A percentile compares a stretch with the other conserved stretches of the same genome.
These are phyloP conservation scores for Hybognathus amarus DNA, from an alignment of 2,797 vertebrate species.

Conservation along the genomic window DNA sequence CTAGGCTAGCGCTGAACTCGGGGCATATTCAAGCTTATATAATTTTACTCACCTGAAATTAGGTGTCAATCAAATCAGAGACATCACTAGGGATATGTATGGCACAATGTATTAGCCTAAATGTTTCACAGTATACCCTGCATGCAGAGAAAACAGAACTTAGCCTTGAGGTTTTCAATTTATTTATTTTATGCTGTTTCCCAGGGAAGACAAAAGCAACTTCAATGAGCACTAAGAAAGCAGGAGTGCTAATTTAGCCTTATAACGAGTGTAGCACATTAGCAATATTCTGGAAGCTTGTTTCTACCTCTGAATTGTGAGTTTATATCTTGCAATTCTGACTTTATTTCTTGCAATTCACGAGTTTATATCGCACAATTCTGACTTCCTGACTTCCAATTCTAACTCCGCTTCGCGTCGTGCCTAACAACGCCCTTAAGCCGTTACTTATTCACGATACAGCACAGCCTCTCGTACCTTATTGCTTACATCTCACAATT, in stretches of 20 bases:
- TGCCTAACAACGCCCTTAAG: no score
- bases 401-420: no score
- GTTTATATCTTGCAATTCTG: neutral
- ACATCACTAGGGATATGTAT: neutral
- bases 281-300: neutral
- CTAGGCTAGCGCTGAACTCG: conserved; percentile 58
- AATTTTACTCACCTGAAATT: conserved; percentile 40
- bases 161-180: conserved; percentile 45
- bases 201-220: conserved; percentile 48
- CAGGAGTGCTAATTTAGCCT: conserved; percentile 45
- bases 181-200: conserved; percentile 31
- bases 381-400: no score
- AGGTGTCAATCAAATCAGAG: conserved; percentile 22
- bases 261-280: conserved; percentile 41
- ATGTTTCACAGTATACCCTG: conserved; percentile 61
- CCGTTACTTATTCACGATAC: no score
- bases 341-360: neutral
- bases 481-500: no score
- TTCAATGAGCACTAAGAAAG: conserved; percentile 56
- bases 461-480: no score
- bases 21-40: conserved; percentile 20
- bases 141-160: conserved; percentile 48
- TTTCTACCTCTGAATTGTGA: neutral
- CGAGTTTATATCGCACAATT: neutral
- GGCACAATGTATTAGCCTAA: conserved; percentile 36